Percentiles rank a stretch among this genome's conserved stretches.
Evolutionary conservation across 2,888 invertebrate genomes (phyloP).

Genomic region (Meteorus cinctellus): DNA sequence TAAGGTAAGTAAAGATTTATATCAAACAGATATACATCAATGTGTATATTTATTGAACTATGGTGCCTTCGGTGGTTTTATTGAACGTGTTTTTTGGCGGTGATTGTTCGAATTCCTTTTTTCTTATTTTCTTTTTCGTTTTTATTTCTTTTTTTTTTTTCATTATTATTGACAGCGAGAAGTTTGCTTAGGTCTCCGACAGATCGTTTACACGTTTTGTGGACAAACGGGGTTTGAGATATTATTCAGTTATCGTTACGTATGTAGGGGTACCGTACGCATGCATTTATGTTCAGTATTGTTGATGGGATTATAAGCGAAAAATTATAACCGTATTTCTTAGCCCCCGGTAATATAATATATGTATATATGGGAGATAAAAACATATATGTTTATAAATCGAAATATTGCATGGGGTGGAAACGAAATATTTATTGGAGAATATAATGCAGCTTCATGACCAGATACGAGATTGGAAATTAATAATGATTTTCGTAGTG

Average conservation of each 20-base stretch:
- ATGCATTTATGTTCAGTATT: slow-evolving; percentile 32
- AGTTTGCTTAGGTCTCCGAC: slow-evolving; percentile 53
- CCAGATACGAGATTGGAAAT: no score
- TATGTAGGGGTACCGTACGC: slow-evolving; percentile 11
- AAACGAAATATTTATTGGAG: not conserved
- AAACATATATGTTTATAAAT: not conserved
- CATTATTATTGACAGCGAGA: slow-evolving; percentile 10
- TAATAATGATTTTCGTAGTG: no score
- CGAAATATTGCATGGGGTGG: slow-evolving; percentile 13
- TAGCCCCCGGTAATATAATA: slow-evolving; percentile 40
- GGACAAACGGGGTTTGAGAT: slow-evolving; percentile 35
- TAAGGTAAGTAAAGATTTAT: slow-evolving; percentile 30
- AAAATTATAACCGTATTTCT: slow-evolving; percentile 55
- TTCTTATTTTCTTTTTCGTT: not conserved
- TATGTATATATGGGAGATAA: slow-evolving; percentile 2
- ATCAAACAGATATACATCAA: not conserved
- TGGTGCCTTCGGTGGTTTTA: slow-evolving; percentile 23
- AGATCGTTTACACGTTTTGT: slow-evolving; percentile 20
- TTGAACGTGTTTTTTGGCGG: slow-evolving; percentile 12
- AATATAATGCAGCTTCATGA: not conserved
- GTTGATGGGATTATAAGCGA: slow-evolving; percentile 49
- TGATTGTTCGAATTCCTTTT: slow-evolving; percentile 15
- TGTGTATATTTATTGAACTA: slow-evolving; percentile 11
- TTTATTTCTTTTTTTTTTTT: slow-evolving; percentile 22
- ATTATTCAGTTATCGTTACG: slow-evolving; percentile 24